Conservation (phyloP, 2,888 invertebrate species). For the Agelastica alni region DNA sequence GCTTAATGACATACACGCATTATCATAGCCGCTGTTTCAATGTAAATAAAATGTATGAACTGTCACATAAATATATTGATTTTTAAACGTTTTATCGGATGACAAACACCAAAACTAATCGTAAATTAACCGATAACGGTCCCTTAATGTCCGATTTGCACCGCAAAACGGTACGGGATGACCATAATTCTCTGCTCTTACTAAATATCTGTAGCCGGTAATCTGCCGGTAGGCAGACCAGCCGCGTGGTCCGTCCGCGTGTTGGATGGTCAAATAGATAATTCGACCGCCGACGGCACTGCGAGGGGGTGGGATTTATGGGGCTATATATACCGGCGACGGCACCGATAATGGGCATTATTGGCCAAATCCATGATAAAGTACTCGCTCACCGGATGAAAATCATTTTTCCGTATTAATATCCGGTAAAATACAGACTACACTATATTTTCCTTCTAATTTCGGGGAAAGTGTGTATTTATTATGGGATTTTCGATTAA, state of each 20-base stretch:
- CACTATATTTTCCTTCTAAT: background rate
- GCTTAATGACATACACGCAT: too few species aligned
- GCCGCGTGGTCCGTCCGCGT: constrained; percentile 29
- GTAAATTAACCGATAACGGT: constrained; percentile 41
- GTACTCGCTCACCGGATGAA: background rate
- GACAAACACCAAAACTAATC: constrained; percentile 34
- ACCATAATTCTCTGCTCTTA: constrained; percentile 46
- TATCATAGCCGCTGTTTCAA: constrained; percentile 3
- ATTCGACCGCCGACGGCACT: constrained; percentile 27
- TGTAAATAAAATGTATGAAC: constrained; percentile 9
- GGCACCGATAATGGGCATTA: constrained; percentile 28
- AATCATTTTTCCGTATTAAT: constrained; percentile 14
- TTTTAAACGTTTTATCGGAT: constrained; percentile 38
- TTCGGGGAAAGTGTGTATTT: too few species aligned
- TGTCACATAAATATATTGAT: constrained; percentile 33
- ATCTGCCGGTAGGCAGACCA: constrained; percentile 33
- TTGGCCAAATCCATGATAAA: constrained; percentile 28
- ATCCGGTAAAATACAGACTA: background rate
- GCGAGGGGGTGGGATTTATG: constrained; percentile 31
- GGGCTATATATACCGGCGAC: constrained; percentile 21
- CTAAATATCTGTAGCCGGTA: constrained; percentile 44
- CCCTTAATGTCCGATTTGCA: constrained; percentile 41
- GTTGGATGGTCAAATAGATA: constrained; percentile 37
- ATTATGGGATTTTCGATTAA: too few species aligned
- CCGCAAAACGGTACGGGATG: constrained; percentile 47